Evolutionary conservation across 2,113 vertebrate species (phyloP).

Genomic region (Scolopax mira): DNA sequence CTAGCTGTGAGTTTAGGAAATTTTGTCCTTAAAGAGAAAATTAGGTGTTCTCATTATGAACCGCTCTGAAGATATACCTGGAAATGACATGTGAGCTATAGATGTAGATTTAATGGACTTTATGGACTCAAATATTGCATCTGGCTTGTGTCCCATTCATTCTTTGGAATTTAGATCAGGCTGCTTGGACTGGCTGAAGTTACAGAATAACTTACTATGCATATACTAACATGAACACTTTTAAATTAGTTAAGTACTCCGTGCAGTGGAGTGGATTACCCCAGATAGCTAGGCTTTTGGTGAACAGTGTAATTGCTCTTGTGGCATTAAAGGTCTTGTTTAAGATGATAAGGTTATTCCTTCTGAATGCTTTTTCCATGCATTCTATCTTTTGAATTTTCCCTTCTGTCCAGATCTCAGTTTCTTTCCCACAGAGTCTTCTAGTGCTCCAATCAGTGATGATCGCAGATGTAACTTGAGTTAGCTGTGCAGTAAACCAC

Average conservation of each 20-base stretch:
- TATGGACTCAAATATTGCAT: neutral
- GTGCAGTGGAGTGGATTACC: neutral
- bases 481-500: neutral
- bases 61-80: neutral
- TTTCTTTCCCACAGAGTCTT: neutral
- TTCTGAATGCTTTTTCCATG: neutral
- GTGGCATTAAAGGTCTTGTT: neutral
- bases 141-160: neutral
- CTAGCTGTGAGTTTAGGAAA: neutral
- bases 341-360: neutral
- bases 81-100: neutral
- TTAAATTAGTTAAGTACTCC: neutral
- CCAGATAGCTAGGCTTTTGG: neutral
- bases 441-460: neutral
- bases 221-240: fast-evolving
- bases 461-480: neutral
- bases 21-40: neutral
- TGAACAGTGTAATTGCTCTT: neutral
- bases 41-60: neutral
- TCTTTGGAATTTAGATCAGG: neutral
- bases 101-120: neutral
- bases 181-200: neutral
- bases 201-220: neutral
- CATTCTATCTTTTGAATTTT: neutral
- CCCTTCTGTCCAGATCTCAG: neutral